These are phyloP conservation scores for Aythya baeri DNA, from an alignment of 2,113 vertebrate species.

Conservation along the genomic window DNA sequence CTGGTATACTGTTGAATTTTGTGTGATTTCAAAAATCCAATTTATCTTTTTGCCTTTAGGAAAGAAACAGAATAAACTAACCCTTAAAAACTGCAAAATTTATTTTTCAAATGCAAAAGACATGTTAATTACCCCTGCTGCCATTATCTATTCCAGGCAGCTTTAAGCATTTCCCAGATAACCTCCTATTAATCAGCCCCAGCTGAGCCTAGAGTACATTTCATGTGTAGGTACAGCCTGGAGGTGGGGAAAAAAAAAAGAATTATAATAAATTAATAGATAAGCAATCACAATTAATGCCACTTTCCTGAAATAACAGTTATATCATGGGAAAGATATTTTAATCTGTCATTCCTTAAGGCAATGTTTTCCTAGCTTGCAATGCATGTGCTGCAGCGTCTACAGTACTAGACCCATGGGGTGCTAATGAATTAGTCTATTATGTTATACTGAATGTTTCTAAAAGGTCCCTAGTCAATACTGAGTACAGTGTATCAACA, in stretches of 20 bases:
- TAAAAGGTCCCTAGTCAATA: constrained; percentile 85
- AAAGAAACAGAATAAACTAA: constrained; percentile 48
- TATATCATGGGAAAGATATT: constrained; percentile 82
- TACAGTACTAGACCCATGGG: constrained; percentile 84
- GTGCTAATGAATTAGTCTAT: constrained; percentile 94
- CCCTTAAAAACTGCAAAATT: constrained; percentile 62
- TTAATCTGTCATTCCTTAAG: constrained; percentile 84
- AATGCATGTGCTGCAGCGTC: constrained; percentile 78
- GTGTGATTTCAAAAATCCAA: constrained; percentile 21
- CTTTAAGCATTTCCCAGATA: constrained; percentile 79
- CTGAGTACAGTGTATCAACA: constrained; percentile 83
- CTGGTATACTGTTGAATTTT: neutral
- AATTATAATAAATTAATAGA: constrained; percentile 88
- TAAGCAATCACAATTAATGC: constrained; percentile 87
- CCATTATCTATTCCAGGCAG: constrained; percentile 81
- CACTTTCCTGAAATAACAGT: constrained; percentile 82
- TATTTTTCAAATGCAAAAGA: constrained; percentile 72
- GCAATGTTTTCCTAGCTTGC: constrained; percentile 79
- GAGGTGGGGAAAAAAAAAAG: constrained; percentile 72
- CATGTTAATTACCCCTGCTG: constrained; percentile 80
- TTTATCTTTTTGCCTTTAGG: constrained; percentile 62
- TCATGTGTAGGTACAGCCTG: constrained; percentile 81
- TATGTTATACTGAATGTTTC: constrained; percentile 90
- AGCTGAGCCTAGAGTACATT: constrained; percentile 77
- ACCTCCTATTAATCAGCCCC: constrained; percentile 81